Evolutionary conservation across 2,113 vertebrate species (phyloP), one percentile per base, ranked within the genome.

Genomic region (Semnornis frantzii): DNA sequence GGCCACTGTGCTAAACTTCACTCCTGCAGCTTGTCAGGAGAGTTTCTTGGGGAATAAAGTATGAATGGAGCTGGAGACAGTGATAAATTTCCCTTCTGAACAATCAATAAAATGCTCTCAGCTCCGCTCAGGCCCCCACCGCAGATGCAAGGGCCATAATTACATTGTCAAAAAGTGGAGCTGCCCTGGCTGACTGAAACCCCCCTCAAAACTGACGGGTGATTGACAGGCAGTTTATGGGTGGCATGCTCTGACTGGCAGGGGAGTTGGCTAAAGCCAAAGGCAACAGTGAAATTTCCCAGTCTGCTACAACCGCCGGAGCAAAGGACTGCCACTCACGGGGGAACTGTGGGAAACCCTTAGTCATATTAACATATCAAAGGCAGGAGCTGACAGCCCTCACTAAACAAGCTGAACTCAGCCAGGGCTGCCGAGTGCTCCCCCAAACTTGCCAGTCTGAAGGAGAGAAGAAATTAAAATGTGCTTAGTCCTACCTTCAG

Each of bases 11-110:
- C 77, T 85, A 59, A 91, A 97, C 94, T 90, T 92, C 95, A 91
- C 92, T 95, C 90, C 87, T 13, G 58, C 91, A 97, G 92, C 94
- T 82, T 98, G 98, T 98, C 98, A 99, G 94, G 96, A 88, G 90
- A 89, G 97, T 97, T 98, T 97, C 96, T 94, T 74, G 71, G 97
- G 98, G 98, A 98, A 98, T 96, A 97, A 97, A 98, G 92, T 3
- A 1, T 70, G 92, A 97, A 97, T 77, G 85, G 97, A 98, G 95
- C 93, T 92, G 92, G 96, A 98, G 99, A 99, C 98, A 98, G 98
- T 99, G 99, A 99, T 99, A 98, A 99, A 99, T 99, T 98, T 98
- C 98, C 98, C 98, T 98, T 96, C 97, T 97, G 97, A 97, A 97
- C 98, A 98, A 99, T 99, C 98, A 98, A 99, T 99, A 99, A 98